Evolutionary conservation across 1,140 invertebrate genomes (phyloP).

Genomic region (Dendroctonus ponderosae): DNA sequence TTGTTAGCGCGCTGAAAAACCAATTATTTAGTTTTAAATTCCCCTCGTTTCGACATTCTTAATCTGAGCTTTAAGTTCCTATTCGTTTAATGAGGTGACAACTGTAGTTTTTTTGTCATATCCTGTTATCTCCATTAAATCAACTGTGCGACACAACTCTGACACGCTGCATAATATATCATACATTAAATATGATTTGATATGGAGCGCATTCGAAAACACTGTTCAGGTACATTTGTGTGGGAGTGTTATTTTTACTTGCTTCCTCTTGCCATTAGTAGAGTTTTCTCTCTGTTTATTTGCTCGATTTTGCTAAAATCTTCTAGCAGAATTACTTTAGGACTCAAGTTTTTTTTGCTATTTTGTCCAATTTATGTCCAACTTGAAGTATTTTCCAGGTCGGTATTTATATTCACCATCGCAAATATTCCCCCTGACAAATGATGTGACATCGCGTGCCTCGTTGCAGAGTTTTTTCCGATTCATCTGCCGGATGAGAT

Average conservation of each 20-base stretch:
- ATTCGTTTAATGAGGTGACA: constrained; percentile 18
- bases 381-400: too few relatives aligned
- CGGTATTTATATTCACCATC: constrained; percentile 3
- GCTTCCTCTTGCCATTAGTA: too few relatives aligned
- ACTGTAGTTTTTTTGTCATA: constrained; percentile 22
- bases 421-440: constrained; percentile 25
- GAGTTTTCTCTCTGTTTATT: too few relatives aligned
- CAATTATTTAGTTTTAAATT: constrained; percentile 26
- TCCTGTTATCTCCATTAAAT: constrained; percentile 27
- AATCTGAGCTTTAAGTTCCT: constrained; percentile 9
- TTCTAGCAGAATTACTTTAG: too few relatives aligned
- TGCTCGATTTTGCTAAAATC: too few relatives aligned
- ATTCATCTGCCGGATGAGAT: constrained; percentile 23
- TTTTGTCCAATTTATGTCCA: too few relatives aligned
- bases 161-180: constrained; percentile 15
- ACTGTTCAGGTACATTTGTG: too few relatives aligned
- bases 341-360: too few relatives aligned
- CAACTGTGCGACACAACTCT: constrained; percentile 9
- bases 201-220: too few relatives aligned
- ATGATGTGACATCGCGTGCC: constrained; percentile 24
- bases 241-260: too few relatives aligned
- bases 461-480: constrained; percentile 20
- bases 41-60: constrained; percentile 2
- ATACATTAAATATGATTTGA: not conserved
- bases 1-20: constrained; percentile 34